Percentiles rank a stretch among this genome's conserved stretches.
Conservation (phyloP, 2,113 vertebrate species). For the Martes martes region DNA sequence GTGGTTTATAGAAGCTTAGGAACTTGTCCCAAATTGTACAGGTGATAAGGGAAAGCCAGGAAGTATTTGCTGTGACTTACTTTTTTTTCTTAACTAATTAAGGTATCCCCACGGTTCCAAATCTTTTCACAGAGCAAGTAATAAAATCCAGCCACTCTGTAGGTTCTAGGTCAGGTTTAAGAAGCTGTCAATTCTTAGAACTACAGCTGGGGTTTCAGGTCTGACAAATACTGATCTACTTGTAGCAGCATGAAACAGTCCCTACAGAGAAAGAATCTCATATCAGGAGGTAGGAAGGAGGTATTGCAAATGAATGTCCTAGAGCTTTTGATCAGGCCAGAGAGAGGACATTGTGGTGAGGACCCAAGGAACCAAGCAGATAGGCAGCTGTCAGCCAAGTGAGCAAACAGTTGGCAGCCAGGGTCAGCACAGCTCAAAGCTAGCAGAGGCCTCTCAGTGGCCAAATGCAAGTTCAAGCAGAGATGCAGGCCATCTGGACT, state of each 20-base stretch:
- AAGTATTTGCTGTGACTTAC: not conserved
- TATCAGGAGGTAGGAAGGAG: not conserved
- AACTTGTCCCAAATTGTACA: not conserved
- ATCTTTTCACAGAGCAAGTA: constrained; percentile 25
- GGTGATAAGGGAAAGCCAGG: not conserved
- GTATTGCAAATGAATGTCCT: not conserved
- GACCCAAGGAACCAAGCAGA: not conserved
- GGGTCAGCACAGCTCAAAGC: not conserved
- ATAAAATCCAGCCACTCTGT: constrained; percentile 28
- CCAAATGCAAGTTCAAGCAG: not conserved
- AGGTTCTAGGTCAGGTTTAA: constrained; percentile 38
- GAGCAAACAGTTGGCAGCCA: not conserved
- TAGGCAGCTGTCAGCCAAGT: not conserved
- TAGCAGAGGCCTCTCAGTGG: not conserved
- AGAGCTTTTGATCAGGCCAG: not conserved
- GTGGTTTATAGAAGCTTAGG: not conserved
- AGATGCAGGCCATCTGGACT: not conserved
- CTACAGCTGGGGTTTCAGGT: not conserved
- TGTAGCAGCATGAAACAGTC: not conserved
- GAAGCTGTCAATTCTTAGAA: not conserved
- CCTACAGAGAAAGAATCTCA: not conserved
- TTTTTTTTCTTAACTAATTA: not conserved
- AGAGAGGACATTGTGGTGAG: not conserved
- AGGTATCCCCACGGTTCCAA: not conserved
- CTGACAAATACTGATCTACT: not conserved